phyloP scores from a whole-genome alignment of 1,140 invertebrate species.

The Proctacanthus coquilletti region DNA sequence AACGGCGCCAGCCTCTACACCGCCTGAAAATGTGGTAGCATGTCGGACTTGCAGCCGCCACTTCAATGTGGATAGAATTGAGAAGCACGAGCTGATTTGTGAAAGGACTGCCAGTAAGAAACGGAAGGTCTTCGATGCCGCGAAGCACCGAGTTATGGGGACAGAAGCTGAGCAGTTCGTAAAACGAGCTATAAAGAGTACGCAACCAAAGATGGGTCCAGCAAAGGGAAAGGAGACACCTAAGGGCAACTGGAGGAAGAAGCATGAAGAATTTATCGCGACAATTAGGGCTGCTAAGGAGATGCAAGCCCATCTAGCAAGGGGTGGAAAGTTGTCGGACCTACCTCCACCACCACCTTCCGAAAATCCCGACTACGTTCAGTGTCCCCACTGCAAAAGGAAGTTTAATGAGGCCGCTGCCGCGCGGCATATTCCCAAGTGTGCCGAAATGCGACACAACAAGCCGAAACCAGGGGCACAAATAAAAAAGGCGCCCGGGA shows the following conservation, averaged over 20 bases:
- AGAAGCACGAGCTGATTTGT: slow-evolving; percentile 71
- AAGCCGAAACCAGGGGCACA: slow-evolving; percentile 43
- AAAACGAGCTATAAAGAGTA: no score
- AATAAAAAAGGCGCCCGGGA: no score
- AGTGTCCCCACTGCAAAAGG: slow-evolving; percentile 79
- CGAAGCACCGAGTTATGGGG: slow-evolving; percentile 64
- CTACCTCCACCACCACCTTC: slow-evolving; percentile 78
- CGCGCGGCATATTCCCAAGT: slow-evolving; percentile 87
- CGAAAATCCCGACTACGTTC: slow-evolving; percentile 76
- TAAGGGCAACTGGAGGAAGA: slow-evolving; percentile 72
- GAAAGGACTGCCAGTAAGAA: slow-evolving; percentile 56
- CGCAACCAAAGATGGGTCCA: slow-evolving; percentile 8
- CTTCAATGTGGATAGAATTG: slow-evolving; percentile 65
- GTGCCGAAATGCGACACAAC: slow-evolving; percentile 67
- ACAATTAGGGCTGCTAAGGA: slow-evolving; percentile 80
- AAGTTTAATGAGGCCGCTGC: slow-evolving; percentile 77
- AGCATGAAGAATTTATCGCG: slow-evolving; percentile 85
- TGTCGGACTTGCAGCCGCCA: slow-evolving; percentile 52
- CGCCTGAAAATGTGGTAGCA: slow-evolving; percentile 23
- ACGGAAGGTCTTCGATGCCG: slow-evolving; percentile 73
- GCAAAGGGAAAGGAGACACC: slow-evolving; percentile 13
- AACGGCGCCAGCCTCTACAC: not conserved
- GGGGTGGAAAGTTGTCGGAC: slow-evolving; percentile 72
- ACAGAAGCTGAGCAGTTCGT: slow-evolving; percentile 73
- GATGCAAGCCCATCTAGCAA: slow-evolving; percentile 67